phyloP scores from a whole-genome alignment of 2,113 vertebrate genomes.

The Phylloscopus whistleri region DNA sequence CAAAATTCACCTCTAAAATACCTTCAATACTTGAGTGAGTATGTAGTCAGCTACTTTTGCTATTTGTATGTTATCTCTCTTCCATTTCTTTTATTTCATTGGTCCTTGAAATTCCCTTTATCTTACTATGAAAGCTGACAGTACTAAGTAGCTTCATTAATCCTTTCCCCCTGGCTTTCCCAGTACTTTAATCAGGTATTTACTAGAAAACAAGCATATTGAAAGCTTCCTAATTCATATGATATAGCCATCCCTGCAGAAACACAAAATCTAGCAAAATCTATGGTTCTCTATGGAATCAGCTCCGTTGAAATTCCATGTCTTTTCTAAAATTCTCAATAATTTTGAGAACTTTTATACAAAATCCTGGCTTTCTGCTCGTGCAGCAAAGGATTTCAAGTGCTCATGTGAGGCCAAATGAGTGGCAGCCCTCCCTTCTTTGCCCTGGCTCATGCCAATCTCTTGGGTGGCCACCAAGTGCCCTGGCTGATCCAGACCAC shows the following conservation, averaged over 20 bases:
- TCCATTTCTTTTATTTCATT: not conserved
- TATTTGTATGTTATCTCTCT: not conserved
- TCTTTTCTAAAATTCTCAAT: not conserved
- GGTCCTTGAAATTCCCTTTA: not conserved
- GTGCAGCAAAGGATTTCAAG: not conserved
- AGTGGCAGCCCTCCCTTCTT: not conserved
- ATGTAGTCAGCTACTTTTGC: not conserved
- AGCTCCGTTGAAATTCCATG: not conserved
- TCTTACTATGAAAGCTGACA: not conserved
- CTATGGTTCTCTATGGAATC: not conserved
- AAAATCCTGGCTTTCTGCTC: not conserved
- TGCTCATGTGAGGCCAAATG: not conserved
- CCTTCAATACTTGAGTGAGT: not conserved
- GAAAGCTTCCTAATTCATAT: not conserved
- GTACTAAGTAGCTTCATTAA: not conserved
- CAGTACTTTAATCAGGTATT: not conserved
- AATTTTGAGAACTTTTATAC: not conserved
- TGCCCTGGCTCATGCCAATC: not conserved
- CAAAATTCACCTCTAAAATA: not conserved
- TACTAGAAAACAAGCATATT: not conserved
- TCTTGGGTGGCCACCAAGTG: not conserved
- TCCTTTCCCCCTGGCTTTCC: not conserved
- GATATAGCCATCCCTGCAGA: not conserved
- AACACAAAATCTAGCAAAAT: not conserved
- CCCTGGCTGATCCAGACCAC: not conserved